Evolutionary conservation across 1,140 invertebrate genomes (phyloP), one percentile per base, ranked within the genome.

Genomic region (Apis dorsata): DNA sequence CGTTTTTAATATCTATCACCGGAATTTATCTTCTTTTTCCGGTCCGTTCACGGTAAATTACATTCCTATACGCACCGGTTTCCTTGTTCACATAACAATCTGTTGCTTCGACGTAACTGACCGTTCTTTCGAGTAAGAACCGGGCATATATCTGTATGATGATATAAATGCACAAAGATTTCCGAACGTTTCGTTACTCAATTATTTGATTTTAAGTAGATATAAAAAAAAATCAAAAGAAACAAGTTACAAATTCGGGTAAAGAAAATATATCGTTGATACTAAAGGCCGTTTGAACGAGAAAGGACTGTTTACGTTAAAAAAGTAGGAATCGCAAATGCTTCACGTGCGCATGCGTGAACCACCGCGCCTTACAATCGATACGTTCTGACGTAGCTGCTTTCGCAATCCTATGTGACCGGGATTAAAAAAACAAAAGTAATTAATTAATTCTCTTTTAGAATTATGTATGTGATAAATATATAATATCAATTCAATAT

Each of bases 381-480:
- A 92, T 92, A 92, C 86, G 78, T 84, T 87, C 88, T 91, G 91
- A 91, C 90, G 91, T 91, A 91, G 73, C 55, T 73, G 79, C 76
- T 85, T 75, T 83, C 66, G 73, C 78, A 88, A 84, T 85, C 85
- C 69, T 79, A 55, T 70, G 65, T 81, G 79, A 81, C 72, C 63
- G 78, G 73, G 84, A 86, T 85, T 66, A 51, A 89, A 92, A 92
- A 89, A 90, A 88, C 91, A 91, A 87, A 63, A 77, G 72, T 63
- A 78, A 68, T 53, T 77, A 59, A 85, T 83, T 53, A 51, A 21
- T 15, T 65, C 11, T 24, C 28, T 55, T 44, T 15, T 24, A 44
- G 34, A 44, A 44, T 44, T 44, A 44, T 44, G 9, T 17, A 9
- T 7, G 4, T 24, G 44, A 80, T 2, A 24, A 9, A n/a, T n/a